These are phyloP conservation scores for Heliconius sara DNA, from an alignment of 2,888 invertebrate genomes.

Conservation along the genomic window DNA sequence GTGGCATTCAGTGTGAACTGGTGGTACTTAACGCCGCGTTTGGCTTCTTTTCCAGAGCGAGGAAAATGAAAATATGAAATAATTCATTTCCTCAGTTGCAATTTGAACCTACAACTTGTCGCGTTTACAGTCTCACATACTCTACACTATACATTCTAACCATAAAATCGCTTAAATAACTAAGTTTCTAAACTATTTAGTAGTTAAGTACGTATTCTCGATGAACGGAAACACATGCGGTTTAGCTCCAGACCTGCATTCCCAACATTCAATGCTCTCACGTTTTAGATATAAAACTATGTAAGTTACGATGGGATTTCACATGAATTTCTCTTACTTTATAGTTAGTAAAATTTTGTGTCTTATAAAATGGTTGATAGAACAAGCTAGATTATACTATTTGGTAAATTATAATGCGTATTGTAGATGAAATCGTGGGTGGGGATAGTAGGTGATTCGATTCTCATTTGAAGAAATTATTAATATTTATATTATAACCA, in stretches of 20 bases:
- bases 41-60: background rate
- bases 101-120: background rate
- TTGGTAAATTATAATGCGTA: too few species aligned
- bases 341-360: too few species aligned
- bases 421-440: background rate
- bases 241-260: conserved; percentile 18
- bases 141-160: background rate
- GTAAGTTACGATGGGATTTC: conserved; percentile 9
- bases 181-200: conserved; percentile 36
- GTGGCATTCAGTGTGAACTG: too few species aligned
- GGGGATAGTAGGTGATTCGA: background rate
- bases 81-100: background rate
- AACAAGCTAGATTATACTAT: background rate
- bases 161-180: conserved; percentile 33
- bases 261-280: background rate
- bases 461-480: background rate
- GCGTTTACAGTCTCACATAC: background rate
- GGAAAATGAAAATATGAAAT: background rate
- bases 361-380: background rate
- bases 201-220: conserved; percentile 8
- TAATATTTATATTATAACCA: background rate
- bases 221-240: conserved; percentile 22
- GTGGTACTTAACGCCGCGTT: background rate
- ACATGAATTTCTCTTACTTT: background rate
- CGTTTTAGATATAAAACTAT: conserved; percentile 21